These are phyloP conservation scores for Penaeus vannamei DNA, from an alignment of 1,140 invertebrate genomes.

Conservation along the genomic window DNA sequence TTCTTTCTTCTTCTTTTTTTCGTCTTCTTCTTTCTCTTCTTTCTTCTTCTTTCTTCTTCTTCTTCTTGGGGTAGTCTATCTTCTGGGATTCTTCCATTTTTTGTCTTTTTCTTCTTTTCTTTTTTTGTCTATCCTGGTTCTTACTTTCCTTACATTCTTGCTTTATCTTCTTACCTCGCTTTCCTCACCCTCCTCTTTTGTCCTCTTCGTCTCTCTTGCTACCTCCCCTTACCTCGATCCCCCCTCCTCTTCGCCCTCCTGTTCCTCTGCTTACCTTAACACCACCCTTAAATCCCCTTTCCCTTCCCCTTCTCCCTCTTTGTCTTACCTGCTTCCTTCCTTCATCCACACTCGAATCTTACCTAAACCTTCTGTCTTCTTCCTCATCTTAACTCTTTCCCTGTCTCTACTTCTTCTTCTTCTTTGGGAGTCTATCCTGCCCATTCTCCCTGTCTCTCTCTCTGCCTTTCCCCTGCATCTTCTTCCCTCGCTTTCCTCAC, in stretches of 20 bases:
- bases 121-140: not conserved
- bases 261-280: not conserved
- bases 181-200: too few species aligned
- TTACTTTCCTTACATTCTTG: not conserved
- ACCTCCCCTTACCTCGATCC: not conserved
- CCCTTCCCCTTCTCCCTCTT: not conserved
- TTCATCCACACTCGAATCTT: not conserved
- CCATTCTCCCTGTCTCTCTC: not conserved
- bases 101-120: not conserved
- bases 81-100: not conserved
- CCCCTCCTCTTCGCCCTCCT: slow-evolving; percentile 8
- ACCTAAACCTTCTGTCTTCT: not conserved
- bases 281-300: too few species aligned
- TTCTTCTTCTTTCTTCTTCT: not conserved
- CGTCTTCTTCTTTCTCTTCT: not conserved
- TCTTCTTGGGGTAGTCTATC: not conserved
- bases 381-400: not conserved
- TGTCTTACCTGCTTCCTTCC: not conserved
- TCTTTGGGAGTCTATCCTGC: not conserved
- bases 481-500: not conserved
- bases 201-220: not conserved
- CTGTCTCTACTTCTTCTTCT: not conserved
- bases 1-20: not conserved
- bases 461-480: not conserved
- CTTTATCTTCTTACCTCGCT: too few species aligned